A percentile compares a stretch with the other conserved stretches of the same genome.
phyloP scores from a whole-genome alignment of 2,888 invertebrate genomes.

The Clistopyga incitator region DNA sequence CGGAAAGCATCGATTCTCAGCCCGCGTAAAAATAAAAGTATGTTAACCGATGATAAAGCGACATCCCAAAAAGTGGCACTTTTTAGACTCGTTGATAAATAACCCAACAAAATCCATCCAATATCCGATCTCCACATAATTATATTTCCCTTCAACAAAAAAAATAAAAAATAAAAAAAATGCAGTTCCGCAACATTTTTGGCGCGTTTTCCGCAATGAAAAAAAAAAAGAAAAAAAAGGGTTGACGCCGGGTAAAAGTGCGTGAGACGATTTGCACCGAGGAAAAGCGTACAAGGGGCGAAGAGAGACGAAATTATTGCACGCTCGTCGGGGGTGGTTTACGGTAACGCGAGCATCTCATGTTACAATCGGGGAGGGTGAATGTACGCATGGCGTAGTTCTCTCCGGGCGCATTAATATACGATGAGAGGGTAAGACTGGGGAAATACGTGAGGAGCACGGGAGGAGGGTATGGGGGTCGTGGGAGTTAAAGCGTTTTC shows the following conservation, averaged over 20 bases:
- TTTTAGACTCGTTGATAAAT: too few species aligned
- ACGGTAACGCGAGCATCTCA: constrained; percentile 27
- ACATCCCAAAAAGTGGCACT: too few species aligned
- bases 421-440: constrained; percentile 44
- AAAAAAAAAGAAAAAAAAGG: not conserved
- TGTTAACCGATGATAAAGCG: too few species aligned
- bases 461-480: constrained; percentile 19
- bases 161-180: too few species aligned
- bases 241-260: constrained; percentile 50
- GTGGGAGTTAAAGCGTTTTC: constrained; percentile 69
- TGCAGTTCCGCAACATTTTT: constrained; percentile 38
- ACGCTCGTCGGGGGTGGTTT: constrained; percentile 29
- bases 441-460: constrained; percentile 29
- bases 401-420: constrained; percentile 56
- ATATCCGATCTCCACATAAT: too few species aligned
- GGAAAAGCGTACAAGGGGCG: constrained; percentile 45
- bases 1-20: constrained; percentile 20
- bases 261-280: constrained; percentile 45
- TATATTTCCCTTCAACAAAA: too few species aligned
- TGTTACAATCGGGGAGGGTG: constrained; percentile 41
- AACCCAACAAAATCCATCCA: too few species aligned
- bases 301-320: constrained; percentile 25
- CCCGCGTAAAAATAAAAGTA: too few species aligned
- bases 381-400: constrained; percentile 43
- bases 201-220: constrained; percentile 21